phyloP scores from a whole-genome alignment of 2,888 invertebrate genomes.

The Phorcus lineatus region DNA sequence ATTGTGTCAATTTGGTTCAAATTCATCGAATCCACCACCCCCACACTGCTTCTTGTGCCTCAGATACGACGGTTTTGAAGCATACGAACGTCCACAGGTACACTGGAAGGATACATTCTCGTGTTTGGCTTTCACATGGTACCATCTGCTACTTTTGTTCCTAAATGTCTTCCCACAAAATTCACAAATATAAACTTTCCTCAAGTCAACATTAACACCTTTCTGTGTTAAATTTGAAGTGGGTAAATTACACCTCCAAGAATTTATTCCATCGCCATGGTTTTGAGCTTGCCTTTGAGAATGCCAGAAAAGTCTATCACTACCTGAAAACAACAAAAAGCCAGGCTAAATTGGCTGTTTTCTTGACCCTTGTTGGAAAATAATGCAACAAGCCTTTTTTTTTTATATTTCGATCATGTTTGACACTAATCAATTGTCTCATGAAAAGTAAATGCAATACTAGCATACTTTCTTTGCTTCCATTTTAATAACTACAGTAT shows the following conservation, averaged over 20 bases:
- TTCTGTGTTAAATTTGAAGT: too few species aligned
- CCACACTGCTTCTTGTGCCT: not conserved
- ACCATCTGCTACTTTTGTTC: slow-evolving; percentile 10
- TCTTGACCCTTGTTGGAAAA: too few species aligned
- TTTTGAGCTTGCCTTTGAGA: not conserved
- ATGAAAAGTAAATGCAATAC: too few species aligned
- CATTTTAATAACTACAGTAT: too few species aligned
- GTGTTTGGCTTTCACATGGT: not conserved
- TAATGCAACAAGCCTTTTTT: too few species aligned
- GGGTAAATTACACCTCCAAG: not conserved
- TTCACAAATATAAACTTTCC: not conserved
- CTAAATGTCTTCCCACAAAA: not conserved
- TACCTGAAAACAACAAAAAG: slow-evolving; percentile 10
- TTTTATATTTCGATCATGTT: too few species aligned
- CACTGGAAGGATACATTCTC: slow-evolving; percentile 6
- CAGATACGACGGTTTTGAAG: not conserved
- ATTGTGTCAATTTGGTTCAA: too few species aligned
- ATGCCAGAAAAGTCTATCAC: not conserved
- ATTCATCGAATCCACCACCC: too few species aligned
- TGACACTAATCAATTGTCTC: too few species aligned
- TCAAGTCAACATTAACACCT: too few species aligned
- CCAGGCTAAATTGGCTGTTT: not conserved
- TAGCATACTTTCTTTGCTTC: too few species aligned
- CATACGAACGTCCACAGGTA: not conserved
- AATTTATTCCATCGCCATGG: not conserved